Conservation (phyloP, 2,113 vertebrate genomes). For the Dipodomys merriami region DNA sequence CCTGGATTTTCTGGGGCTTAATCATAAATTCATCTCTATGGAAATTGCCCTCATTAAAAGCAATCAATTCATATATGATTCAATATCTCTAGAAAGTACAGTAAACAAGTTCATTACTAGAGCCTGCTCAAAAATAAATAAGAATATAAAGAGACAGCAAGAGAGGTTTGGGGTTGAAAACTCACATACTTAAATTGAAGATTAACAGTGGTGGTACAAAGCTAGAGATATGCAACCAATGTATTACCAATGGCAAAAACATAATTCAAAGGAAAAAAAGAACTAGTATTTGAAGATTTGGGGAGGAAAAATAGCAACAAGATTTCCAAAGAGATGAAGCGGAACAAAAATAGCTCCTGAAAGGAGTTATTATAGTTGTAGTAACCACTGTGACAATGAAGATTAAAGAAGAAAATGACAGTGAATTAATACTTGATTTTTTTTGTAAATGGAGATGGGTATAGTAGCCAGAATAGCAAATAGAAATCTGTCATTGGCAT, state of each 20-base stretch:
- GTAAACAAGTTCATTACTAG: not conserved
- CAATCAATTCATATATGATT: not conserved
- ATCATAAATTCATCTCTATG: not conserved
- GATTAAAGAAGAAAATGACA: not conserved
- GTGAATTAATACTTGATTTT: not conserved
- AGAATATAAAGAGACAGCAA: not conserved
- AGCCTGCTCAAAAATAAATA: not conserved
- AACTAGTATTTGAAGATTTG: not conserved
- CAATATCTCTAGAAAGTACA: not conserved
- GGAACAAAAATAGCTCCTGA: not conserved
- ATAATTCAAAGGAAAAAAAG: conserved; percentile 33
- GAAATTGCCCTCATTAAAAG: conserved; percentile 31
- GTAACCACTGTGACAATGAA: not conserved
- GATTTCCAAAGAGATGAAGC: conserved; percentile 19
- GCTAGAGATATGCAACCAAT: not conserved
- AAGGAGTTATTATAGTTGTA: not conserved
- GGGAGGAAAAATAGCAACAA: not conserved
- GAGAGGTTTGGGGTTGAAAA: not conserved
- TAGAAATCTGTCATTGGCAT: not conserved
- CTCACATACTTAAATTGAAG: not conserved
- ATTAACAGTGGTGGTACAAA: not conserved
- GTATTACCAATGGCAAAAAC: not conserved
- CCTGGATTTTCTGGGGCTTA: conserved; percentile 30
- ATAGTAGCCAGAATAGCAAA: not conserved
- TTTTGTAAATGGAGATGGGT: not conserved